A percentile compares a stretch with the other conserved stretches of the same genome.
Evolutionary conservation across 2,797 vertebrate species (phyloP).

Genomic region (Spinus olivaceus): DNA sequence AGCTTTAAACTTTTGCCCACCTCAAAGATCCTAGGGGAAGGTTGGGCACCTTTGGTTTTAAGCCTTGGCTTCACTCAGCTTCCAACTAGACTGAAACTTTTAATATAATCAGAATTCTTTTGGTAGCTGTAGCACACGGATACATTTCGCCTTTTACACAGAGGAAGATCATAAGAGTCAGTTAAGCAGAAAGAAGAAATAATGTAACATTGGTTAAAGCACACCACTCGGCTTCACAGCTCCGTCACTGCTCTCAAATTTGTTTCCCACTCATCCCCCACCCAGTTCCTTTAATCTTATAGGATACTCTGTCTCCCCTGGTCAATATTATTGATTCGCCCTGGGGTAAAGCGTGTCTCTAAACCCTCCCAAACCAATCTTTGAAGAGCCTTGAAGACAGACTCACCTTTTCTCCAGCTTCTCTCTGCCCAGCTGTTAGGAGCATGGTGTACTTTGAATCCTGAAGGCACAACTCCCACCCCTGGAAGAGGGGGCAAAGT

Average conservation of each 20-base stretch:
- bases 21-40: background rate
- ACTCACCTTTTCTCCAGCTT: background rate
- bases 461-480: background rate
- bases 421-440: too few species aligned
- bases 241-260: background rate
- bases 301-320: background rate
- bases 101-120: background rate
- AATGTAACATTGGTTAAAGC: background rate
- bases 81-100: background rate
- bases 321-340: background rate
- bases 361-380: background rate
- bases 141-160: background rate
- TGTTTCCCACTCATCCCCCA: background rate
- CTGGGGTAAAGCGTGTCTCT: background rate
- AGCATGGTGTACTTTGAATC: rapidly evolving
- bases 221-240: rapidly evolving
- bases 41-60: background rate
- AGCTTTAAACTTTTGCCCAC: background rate
- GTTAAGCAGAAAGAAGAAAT: background rate
- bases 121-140: background rate
- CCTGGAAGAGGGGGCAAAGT: rapidly evolving
- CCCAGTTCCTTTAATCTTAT: background rate
- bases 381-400: background rate
- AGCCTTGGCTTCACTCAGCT: background rate
- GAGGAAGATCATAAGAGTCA: background rate